These are phyloP conservation scores for Trilocha varians DNA, from an alignment of 2,888 invertebrate genomes.

Conservation along the genomic window DNA sequence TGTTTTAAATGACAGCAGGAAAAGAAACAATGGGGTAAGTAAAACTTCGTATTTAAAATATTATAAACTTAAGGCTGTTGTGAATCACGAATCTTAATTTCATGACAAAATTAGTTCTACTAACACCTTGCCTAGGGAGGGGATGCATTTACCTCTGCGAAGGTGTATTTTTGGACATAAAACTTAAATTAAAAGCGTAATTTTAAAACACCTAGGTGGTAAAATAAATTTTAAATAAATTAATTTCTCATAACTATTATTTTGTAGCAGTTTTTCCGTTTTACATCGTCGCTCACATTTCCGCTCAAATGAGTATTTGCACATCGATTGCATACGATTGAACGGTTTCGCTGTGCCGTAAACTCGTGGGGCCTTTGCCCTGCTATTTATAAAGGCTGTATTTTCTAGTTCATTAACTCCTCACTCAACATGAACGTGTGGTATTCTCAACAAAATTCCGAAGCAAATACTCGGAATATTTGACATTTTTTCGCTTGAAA, in stretches of 20 bases:
- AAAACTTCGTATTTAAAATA: conserved; percentile 11
- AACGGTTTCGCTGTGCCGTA: conserved; percentile 45
- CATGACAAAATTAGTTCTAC: conserved; percentile 33
- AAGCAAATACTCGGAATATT: not conserved
- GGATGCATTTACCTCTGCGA: conserved; percentile 66
- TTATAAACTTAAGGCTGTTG: not conserved
- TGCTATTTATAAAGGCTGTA: conserved; percentile 46
- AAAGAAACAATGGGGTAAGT: conserved; percentile 88
- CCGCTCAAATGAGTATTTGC: conserved; percentile 43
- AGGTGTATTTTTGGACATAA: conserved; percentile 51
- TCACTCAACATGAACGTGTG: not conserved
- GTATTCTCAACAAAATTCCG: not conserved
- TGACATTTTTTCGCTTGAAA: not conserved
- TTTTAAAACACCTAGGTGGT: conserved; percentile 5
- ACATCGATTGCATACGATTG: conserved; percentile 61
- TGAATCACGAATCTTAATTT: not conserved
- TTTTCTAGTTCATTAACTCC: conserved; percentile 29
- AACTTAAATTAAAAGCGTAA: conserved; percentile 6
- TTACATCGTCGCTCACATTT: conserved; percentile 16
- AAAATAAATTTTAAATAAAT: too few species aligned
- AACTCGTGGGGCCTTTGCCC: conserved; percentile 43
- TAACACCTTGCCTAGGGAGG: conserved; percentile 65
- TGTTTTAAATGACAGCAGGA: conserved; percentile 83
- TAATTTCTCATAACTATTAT: conserved; percentile 15
- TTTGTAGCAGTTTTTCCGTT: conserved; percentile 1